Conservation (phyloP, 2,888 invertebrate species). For the Hypolimnas misippus region DNA sequence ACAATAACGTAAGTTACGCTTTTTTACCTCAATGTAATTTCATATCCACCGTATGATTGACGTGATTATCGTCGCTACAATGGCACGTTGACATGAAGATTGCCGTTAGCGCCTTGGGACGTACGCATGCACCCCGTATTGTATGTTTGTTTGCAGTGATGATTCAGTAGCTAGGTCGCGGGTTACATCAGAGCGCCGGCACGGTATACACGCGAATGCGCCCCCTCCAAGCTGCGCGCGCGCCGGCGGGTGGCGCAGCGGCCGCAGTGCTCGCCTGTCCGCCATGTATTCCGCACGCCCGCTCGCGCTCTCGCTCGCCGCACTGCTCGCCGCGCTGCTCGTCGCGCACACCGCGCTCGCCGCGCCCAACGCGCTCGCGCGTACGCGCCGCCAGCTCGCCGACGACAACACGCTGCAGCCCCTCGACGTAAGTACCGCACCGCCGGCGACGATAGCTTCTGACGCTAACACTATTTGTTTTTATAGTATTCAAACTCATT, state of each 20-base stretch:
- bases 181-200: constrained; percentile 25
- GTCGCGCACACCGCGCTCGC: constrained; percentile 46
- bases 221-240: background rate
- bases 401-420: constrained; percentile 74
- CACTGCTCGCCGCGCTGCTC: constrained; percentile 44
- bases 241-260: constrained; percentile 2
- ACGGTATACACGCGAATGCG: no score
- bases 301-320: constrained; percentile 30
- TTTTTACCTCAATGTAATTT: background rate
- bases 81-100: background rate
- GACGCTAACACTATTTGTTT: background rate
- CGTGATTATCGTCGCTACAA: background rate
- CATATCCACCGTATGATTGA: background rate
- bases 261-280: constrained; percentile 35
- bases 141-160: no score
- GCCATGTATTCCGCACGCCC: constrained; percentile 38
- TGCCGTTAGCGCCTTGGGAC: background rate
- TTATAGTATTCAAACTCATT: background rate
- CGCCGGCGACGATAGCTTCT: no score
- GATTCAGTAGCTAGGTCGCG: constrained; percentile 11
- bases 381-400: constrained; percentile 66
- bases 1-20: background rate
- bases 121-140: background rate
- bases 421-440: constrained; percentile 68
- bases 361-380: constrained; percentile 44